phyloP scores from a whole-genome alignment of 2,797 vertebrate species.

The Coranthus polyacanthus region DNA sequence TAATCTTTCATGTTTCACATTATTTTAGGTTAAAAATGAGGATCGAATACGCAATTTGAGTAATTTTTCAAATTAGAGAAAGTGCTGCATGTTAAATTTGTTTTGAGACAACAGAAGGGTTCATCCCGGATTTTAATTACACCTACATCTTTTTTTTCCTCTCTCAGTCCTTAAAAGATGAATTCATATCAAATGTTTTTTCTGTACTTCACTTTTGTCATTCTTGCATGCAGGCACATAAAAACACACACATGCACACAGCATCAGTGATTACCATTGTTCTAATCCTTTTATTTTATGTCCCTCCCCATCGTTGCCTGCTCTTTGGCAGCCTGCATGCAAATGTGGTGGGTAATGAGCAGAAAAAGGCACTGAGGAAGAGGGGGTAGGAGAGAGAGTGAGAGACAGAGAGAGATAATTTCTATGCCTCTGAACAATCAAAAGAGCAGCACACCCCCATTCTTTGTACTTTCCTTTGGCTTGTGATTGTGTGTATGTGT shows the following conservation, averaged over 20 bases:
- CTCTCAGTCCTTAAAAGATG: slow-evolving; percentile 54
- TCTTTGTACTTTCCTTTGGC: slow-evolving; percentile 83
- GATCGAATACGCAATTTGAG: slow-evolving; percentile 22
- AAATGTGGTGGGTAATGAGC: slow-evolving; percentile 86
- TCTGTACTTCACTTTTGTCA: slow-evolving; percentile 56
- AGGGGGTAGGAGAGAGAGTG: slow-evolving; percentile 40
- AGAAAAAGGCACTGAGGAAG: slow-evolving; percentile 76
- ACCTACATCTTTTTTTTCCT: slow-evolving; percentile 56
- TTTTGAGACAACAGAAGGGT: slow-evolving; percentile 54
- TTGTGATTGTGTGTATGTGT: slow-evolving; percentile 50
- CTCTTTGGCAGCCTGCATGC: slow-evolving; percentile 84
- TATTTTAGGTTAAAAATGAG: slow-evolving; percentile 32
- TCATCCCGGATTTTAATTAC: slow-evolving; percentile 69
- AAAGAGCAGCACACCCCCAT: slow-evolving; percentile 81
- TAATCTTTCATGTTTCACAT: slow-evolving; percentile 25
- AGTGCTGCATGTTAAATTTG: slow-evolving; percentile 37
- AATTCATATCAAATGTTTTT: slow-evolving; percentile 42
- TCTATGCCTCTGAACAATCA: slow-evolving; percentile 84
- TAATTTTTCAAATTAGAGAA: slow-evolving; percentile 35
- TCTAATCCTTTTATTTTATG: slow-evolving; percentile 85
- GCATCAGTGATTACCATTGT: slow-evolving; percentile 82
- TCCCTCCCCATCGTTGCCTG: slow-evolving; percentile 77
- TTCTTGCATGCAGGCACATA: slow-evolving; percentile 43
- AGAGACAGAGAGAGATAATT: slow-evolving; percentile 70
- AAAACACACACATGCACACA: slow-evolving; percentile 48